phyloP scores from a whole-genome alignment of 2,797 vertebrate genomes.

The Vultur gryphus region DNA sequence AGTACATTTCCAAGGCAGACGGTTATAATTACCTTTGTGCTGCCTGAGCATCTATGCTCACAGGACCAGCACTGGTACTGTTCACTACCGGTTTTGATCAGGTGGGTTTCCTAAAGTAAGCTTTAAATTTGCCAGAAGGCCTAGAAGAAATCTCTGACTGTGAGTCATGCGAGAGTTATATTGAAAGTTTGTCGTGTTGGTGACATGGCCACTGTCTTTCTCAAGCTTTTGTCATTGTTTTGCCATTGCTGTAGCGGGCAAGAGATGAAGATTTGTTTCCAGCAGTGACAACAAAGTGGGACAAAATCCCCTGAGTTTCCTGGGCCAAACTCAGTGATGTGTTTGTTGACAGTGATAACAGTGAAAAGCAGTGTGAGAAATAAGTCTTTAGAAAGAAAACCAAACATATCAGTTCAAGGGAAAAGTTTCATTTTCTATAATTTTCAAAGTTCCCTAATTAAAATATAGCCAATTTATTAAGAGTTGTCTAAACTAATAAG shows the following conservation, averaged over 20 bases:
- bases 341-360: background rate
- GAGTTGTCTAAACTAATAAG: background rate
- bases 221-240: background rate
- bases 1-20: background rate
- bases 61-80: background rate
- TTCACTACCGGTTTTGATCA: background rate
- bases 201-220: background rate
- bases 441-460: background rate
- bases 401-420: background rate
- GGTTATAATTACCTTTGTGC: background rate
- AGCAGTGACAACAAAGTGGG: background rate
- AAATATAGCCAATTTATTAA: background rate
- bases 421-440: background rate
- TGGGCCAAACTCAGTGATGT: background rate
- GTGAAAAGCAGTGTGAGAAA: background rate
- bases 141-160: background rate
- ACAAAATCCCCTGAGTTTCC: background rate
- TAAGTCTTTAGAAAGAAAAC: background rate
- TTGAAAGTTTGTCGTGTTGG: background rate
- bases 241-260: background rate
- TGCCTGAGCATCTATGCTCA: background rate
- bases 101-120: background rate
- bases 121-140: background rate
- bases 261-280: background rate
- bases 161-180: background rate